These are phyloP conservation scores for Troilus luridus DNA, from an alignment of 2,888 invertebrate genomes.

Conservation along the genomic window DNA sequence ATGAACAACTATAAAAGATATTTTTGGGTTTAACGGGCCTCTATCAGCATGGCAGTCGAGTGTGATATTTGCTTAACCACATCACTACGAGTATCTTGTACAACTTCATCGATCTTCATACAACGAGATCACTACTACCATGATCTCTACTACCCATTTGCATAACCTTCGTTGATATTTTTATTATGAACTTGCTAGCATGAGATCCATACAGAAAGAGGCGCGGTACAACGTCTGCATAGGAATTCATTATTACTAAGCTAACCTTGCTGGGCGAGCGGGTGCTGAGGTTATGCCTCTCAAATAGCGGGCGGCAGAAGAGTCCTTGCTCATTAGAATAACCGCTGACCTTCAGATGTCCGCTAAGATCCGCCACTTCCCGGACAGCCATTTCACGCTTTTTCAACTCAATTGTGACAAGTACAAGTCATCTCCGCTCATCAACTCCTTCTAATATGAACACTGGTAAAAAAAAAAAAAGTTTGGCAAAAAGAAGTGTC, in stretches of 20 bases:
- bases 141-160: too few species aligned
- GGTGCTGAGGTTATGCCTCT: background rate
- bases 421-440: conserved; percentile 44
- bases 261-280: background rate
- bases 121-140: too few species aligned
- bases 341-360: background rate
- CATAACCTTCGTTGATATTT: background rate
- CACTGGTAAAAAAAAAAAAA: too few species aligned
- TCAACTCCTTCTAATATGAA: conserved; percentile 8
- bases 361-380: conserved; percentile 29
- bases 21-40: too few species aligned
- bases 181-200: background rate
- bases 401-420: conserved; percentile 43
- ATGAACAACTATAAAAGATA: too few species aligned
- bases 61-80: too few species aligned
- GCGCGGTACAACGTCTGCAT: background rate
- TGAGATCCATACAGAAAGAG: background rate
- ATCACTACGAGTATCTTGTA: too few species aligned
- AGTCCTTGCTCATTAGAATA: conserved; percentile 17
- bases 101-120: too few species aligned
- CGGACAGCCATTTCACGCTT: conserved; percentile 39
- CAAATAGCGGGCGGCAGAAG: background rate
- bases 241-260: background rate
- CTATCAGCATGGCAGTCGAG: too few species aligned
- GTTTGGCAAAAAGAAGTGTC: too few species aligned